Evolutionary conservation across 2,797 vertebrate genomes (phyloP), one percentile per base, ranked within the genome.

Genomic region (Argyrosomus regius): DNA sequence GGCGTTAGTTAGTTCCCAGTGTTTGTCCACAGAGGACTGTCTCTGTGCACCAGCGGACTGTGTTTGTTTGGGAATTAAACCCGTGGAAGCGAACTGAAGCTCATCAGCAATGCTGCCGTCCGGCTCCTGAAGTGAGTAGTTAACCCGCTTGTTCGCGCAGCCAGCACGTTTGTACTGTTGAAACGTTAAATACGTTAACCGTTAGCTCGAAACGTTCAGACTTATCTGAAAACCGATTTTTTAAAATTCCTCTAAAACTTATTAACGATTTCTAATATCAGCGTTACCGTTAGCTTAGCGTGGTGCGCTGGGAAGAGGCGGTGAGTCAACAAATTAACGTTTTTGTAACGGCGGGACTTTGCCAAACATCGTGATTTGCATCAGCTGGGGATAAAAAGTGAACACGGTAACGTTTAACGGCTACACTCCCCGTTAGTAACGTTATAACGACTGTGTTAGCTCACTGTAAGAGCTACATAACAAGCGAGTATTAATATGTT

Each of bases 1-100:
- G 66, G 86, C 82, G 76, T 88, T 86, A 65, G 87, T 87, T 84
- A 82, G 77, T 31, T 77, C 46, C 58, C 72, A 13, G 80, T 82
- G 26, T 83, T 71, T 68, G 71, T 80, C 46, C 67, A 45, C 68
- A 6, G 80, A 75, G 73, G 76, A 81, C 84, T 89, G 85, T 82
- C 81, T 3, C 84, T 58, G 35, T 35, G 35, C 35, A 2, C 54
- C 14, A 62, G 46, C 60, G 69, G 76, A 81, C 84, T 89, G 85
- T 82, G 85, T 82, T 46, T 45, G 17, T 22, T 52, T 5, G 52
- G 69, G 64, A 24, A 49, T 49, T 41, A 56, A 74, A 73, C 13
- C 60, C 26, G 57, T 52, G 61, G 56, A 58, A 12, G 48, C 11
- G 8, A 0, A 9, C 9, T 2, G 3, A 5, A 48, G 53, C 9